Percentiles rank a stretch among this genome's conserved stretches.
These are phyloP conservation scores for Geotrupes spiniger DNA, from an alignment of 2,888 invertebrate species.

Conservation along the genomic window DNA sequence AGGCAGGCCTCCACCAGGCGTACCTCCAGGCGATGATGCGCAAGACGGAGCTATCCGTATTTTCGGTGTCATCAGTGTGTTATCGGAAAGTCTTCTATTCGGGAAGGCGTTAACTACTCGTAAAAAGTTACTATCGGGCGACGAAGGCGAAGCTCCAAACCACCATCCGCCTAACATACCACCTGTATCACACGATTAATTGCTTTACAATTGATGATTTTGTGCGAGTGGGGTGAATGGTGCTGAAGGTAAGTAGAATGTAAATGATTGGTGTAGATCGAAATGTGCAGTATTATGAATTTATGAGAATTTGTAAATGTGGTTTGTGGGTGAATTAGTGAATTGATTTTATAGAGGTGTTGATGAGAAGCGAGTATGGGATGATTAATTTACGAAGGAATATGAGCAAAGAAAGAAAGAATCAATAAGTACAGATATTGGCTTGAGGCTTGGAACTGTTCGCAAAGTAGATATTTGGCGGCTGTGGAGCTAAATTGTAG, in stretches of 20 bases:
- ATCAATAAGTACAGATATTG: too few relatives aligned
- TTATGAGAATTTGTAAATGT: too few relatives aligned
- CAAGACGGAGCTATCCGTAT: conserved; percentile 86
- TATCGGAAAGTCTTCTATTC: conserved; percentile 85
- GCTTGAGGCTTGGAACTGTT: too few relatives aligned
- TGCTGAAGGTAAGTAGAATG: background rate
- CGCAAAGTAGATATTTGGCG: too few relatives aligned
- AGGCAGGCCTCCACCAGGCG: conserved; percentile 74
- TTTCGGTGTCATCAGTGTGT: conserved; percentile 87
- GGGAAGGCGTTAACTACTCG: conserved; percentile 79
- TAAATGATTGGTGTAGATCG: too few relatives aligned
- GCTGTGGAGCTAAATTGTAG: too few relatives aligned
- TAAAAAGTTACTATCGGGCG: conserved; percentile 83
- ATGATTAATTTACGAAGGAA: too few relatives aligned
- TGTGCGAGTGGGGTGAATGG: background rate
- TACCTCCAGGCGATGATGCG: conserved; percentile 74
- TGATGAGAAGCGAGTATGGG: too few relatives aligned
- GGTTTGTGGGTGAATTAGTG: too few relatives aligned
- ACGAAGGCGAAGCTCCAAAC: conserved; percentile 79
- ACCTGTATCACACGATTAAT: conserved; percentile 33
- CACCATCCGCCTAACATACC: conserved; percentile 76
- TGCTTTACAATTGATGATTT: background rate
- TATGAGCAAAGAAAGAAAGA: too few relatives aligned
- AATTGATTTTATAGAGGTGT: too few relatives aligned
- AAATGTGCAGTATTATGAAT: too few relatives aligned